These are phyloP conservation scores for Mungos mungo DNA, from an alignment of 2,113 vertebrate species.

Conservation along the genomic window DNA sequence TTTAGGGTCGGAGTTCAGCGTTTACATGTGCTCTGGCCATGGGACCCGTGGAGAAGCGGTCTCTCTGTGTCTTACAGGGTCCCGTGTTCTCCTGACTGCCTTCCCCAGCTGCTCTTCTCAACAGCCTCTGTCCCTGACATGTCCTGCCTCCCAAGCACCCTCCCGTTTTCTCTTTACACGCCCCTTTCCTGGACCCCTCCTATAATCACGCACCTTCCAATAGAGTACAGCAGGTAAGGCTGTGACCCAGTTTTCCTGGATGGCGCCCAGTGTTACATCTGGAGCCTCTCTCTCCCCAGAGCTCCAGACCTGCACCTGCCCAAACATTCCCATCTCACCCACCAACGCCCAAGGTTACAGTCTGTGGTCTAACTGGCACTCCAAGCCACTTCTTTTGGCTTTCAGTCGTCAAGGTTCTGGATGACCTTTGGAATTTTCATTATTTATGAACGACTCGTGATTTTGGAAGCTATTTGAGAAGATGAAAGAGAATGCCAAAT, in stretches of 20 bases:
- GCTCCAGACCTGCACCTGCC: not conserved
- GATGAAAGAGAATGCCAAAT: not conserved
- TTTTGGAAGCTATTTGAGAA: not conserved
- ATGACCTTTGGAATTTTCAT: not conserved
- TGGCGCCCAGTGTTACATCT: rapidly evolving
- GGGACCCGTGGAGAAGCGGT: no score
- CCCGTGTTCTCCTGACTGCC: not conserved
- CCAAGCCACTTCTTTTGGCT: not conserved
- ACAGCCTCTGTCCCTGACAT: no score
- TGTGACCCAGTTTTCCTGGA: not conserved
- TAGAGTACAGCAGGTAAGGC: no score
- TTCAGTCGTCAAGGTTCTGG: not conserved
- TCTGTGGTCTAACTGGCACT: not conserved
- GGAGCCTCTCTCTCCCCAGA: not conserved
- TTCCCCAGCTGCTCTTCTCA: not conserved
- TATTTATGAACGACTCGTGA: not conserved
- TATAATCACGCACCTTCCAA: not conserved
- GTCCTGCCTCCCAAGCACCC: not conserved
- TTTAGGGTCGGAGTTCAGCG: not conserved
- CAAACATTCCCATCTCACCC: not conserved
- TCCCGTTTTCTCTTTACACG: not conserved
- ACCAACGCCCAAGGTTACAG: not conserved
- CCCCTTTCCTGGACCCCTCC: not conserved
- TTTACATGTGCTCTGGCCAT: not conserved
- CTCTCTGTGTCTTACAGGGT: no score